A percentile compares a stretch with the other conserved stretches of the same genome.
Conservation (phyloP, 2,797 vertebrate genomes). For the Eulemur rubriventer region DNA sequence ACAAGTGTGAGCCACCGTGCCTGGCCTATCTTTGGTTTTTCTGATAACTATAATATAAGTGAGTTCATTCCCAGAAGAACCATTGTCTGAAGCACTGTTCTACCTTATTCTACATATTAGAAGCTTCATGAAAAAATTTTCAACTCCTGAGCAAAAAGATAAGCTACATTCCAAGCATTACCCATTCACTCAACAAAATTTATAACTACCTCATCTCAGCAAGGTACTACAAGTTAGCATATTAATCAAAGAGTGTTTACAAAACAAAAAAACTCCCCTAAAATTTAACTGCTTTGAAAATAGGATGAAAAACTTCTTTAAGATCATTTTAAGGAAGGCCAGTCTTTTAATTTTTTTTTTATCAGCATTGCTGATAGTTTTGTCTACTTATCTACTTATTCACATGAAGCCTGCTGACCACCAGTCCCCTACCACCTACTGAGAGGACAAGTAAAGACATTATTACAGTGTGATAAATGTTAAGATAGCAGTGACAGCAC, state of each 20-base stretch:
- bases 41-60: background rate
- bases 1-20: background rate
- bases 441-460: background rate
- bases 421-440: background rate
- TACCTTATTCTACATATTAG: background rate
- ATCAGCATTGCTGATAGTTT: background rate
- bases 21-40: background rate
- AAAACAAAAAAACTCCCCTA: background rate
- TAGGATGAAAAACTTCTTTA: background rate
- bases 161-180: background rate
- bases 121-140: conserved; percentile 18
- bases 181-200: background rate
- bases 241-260: background rate
- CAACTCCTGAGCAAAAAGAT: background rate
- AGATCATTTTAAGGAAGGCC: background rate
- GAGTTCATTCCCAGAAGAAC: background rate
- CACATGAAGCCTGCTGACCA: background rate
- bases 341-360: background rate
- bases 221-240: background rate
- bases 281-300: background rate
- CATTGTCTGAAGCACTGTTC: background rate
- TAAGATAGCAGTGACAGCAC: background rate
- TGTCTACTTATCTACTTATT: background rate
- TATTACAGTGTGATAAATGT: background rate
- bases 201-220: background rate